Evolutionary conservation across 1,140 invertebrate species (phyloP), one percentile per base, ranked within the genome.

Genomic region (Saccostrea glomerata): DNA sequence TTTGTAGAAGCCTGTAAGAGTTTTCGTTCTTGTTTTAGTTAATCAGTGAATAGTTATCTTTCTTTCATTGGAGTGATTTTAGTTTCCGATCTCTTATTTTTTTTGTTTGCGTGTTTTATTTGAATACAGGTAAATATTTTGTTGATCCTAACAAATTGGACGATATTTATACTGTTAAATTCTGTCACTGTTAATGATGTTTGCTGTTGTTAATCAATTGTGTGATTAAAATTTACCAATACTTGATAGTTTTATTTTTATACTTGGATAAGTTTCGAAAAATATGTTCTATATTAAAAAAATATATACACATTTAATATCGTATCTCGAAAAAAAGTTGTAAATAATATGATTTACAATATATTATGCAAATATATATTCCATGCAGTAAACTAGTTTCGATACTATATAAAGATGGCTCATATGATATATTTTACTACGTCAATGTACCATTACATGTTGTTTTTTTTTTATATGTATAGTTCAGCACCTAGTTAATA

Each of bases 201-300:
- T 77, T 77, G 70, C 70, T 77, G 70, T 77, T 77, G 70, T 77
- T 77, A 77, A 30, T 30, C 70, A 36, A 30, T 77, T 77, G 70
- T 77, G 70, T 25, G 36, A 77, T 77, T 77, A 77, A 77, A 77
- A 36, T 30, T 63, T 73, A 13, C 30, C 17, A 63, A 7, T 63
- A 63, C 6, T 47, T 47, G 47, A 6, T 47, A 47, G 47, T 47
- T 47, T 7, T 47, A 47, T 47, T 47, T 47, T 47, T 47, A 47
- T 47, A 47, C 47, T 47, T 5, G 5, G 6, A 47, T 47, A 7
- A 47, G 6, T 6, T 7, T 47, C 6, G 5, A 47, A 47, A n/a
- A 47, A 47, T 47, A 47, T 47, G 5, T 47, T 47, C 47, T 47
- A 47, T 0, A 47, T 36, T 36, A 36, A 36, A 36, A 36, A 36